Conservation (phyloP, 2,888 invertebrate species). For the Serripes groenlandicus region DNA sequence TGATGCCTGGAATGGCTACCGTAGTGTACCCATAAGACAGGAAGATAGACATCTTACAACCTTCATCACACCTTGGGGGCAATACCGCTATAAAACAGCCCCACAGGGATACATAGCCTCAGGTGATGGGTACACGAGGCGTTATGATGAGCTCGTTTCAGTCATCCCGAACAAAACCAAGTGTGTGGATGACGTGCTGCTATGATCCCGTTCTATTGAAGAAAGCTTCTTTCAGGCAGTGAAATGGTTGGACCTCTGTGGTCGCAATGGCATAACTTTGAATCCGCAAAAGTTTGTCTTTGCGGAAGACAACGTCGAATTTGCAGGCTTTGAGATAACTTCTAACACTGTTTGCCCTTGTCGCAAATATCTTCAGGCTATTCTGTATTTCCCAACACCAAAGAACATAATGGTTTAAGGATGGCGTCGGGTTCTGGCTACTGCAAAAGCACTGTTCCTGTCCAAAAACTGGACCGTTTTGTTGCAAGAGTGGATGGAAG, state of each 20-base stretch:
- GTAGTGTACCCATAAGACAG: too few relatives aligned
- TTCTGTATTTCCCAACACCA: constrained; percentile 66
- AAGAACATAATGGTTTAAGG: constrained; percentile 67
- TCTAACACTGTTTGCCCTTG: constrained; percentile 28
- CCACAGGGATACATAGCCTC: constrained; percentile 72
- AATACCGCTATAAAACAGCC: constrained; percentile 67
- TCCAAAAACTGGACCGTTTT: constrained; percentile 40
- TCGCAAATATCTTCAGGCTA: constrained; percentile 54
- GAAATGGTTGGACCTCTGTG: constrained; percentile 69
- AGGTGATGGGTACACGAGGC: constrained; percentile 27
- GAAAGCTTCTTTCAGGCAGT: constrained; percentile 66
- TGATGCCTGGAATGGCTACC: too few relatives aligned
- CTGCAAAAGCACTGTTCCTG: constrained; percentile 69
- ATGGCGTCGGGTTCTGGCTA: constrained; percentile 68
- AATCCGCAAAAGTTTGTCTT: constrained; percentile 76
- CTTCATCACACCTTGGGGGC: constrained; percentile 72
- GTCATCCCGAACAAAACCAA: constrained; percentile 72
- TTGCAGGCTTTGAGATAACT: constrained; percentile 61
- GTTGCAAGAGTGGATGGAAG: constrained; percentile 63
- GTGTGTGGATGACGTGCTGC: constrained; percentile 49
- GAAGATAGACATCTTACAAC: constrained; percentile 68
- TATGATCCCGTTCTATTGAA: constrained; percentile 47
- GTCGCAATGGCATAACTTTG: constrained; percentile 67
- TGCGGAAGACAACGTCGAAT: too few relatives aligned
- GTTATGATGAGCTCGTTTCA: constrained; percentile 70